Evolutionary conservation across 2,113 vertebrate species (phyloP).

Genomic region (Pelodiscus sinensis): DNA sequence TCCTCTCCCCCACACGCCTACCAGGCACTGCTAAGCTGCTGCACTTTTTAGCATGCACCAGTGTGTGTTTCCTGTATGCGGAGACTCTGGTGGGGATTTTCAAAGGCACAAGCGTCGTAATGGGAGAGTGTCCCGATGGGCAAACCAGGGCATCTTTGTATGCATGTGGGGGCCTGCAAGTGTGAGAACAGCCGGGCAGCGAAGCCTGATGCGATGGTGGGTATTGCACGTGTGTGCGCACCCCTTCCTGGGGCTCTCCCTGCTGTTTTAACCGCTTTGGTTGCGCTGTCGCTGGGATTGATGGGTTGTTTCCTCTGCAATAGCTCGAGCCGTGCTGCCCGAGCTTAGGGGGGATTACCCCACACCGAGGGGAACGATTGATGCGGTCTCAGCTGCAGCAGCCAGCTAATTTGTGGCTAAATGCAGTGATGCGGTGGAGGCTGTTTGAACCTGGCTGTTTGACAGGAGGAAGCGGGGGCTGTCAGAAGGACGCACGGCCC

Average conservation of each 20-base stretch:
- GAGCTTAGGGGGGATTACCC: not conserved
- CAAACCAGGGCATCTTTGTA: too few relatives aligned
- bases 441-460: accelerated
- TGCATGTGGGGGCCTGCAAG: not conserved
- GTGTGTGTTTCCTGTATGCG: too few relatives aligned
- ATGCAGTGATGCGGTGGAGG: accelerated
- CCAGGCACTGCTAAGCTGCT: not conserved
- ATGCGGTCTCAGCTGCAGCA: not conserved
- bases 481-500: not conserved
- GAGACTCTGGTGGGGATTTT: not conserved
- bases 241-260: not conserved
- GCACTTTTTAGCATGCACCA: not conserved
- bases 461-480: accelerated
- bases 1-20: not conserved
- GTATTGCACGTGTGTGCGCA: not conserved
- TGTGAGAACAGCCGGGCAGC: not conserved
- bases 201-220: not conserved
- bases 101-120: not conserved
- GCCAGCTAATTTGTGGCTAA: not conserved
- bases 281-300: accelerated
- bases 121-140: not conserved
- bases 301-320: not conserved
- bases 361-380: not conserved
- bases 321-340: accelerated
- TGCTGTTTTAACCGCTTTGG: not conserved